Conservation (phyloP, 2,888 invertebrate genomes). For the Chaetoderma sp. region DNA sequence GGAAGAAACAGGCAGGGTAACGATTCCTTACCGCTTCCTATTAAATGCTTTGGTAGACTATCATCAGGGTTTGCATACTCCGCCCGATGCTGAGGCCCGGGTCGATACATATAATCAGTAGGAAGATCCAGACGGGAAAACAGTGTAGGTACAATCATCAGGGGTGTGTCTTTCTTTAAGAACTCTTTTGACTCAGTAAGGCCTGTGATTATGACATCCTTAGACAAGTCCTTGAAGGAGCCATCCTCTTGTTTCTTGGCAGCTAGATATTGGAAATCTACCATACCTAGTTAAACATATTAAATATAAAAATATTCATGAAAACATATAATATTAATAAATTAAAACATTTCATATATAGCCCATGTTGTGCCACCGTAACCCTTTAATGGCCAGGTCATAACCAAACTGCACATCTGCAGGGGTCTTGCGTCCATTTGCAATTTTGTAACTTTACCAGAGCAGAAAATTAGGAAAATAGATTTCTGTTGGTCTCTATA, state of each 20-base stretch:
- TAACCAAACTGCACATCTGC: too few relatives aligned
- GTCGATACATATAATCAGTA: conserved; percentile 59
- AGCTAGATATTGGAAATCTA: conserved; percentile 94
- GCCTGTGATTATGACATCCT: conserved; percentile 44
- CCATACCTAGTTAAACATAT: conserved; percentile 76
- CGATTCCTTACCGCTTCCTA: conserved; percentile 60
- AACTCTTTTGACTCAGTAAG: conserved; percentile 68
- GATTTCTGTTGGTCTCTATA: too few relatives aligned
- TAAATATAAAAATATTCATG: conserved; percentile 6
- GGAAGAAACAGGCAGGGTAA: too few relatives aligned
- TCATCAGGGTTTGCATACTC: conserved; percentile 41
- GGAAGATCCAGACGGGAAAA: conserved; percentile 83
- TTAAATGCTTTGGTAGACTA: conserved; percentile 44
- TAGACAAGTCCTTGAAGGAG: conserved; percentile 44
- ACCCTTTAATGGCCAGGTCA: too few relatives aligned
- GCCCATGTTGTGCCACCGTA: too few relatives aligned
- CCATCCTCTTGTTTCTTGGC: conserved; percentile 70
- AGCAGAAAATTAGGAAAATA: too few relatives aligned
- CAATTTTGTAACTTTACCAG: too few relatives aligned
- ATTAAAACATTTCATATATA: neutral
- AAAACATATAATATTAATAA: neutral
- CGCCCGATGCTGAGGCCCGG: conserved; percentile 45
- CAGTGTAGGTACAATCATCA: conserved; percentile 81
- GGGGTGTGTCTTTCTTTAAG: conserved; percentile 74
- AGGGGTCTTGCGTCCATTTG: too few relatives aligned